Conservation (phyloP, 2,797 vertebrate species). For the Protonibea diacanthus region DNA sequence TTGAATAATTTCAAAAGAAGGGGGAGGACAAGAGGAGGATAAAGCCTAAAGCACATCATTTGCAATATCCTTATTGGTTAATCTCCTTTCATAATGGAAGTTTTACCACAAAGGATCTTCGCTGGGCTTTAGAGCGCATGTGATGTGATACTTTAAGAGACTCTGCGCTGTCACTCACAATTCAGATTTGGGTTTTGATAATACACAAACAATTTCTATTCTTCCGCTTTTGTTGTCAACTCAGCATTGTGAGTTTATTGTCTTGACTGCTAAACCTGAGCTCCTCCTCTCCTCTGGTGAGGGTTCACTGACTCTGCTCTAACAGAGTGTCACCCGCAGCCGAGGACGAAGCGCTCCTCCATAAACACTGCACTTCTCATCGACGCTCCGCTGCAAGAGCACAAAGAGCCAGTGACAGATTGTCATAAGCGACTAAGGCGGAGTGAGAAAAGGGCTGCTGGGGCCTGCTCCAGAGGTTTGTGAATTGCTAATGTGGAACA, state of each 20-base stretch:
- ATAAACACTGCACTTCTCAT: conserved; percentile 69
- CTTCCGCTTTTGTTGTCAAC: conserved; percentile 72
- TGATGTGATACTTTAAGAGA: conserved; percentile 62
- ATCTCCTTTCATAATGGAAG: conserved; percentile 72
- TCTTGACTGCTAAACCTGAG: conserved; percentile 63
- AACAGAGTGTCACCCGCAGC: conserved; percentile 67
- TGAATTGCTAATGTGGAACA: conserved; percentile 88
- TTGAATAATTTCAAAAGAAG: conserved; percentile 82
- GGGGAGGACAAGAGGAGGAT: conserved; percentile 71
- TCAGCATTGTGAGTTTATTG: conserved; percentile 72
- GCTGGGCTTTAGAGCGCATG: conserved; percentile 32
- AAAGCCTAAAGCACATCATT: conserved; percentile 77
- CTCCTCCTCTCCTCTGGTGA: conserved; percentile 59
- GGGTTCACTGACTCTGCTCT: conserved; percentile 71
- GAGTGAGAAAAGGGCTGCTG: conserved; percentile 72
- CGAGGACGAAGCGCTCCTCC: conserved; percentile 61
- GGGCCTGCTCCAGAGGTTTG: conserved; percentile 76
- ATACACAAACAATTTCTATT: conserved; percentile 66
- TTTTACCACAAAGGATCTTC: conserved; percentile 63
- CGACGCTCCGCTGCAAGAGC: conserved; percentile 68
- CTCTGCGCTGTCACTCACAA: conserved; percentile 63
- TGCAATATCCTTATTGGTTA: conserved; percentile 75
- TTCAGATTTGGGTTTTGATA: conserved; percentile 62
- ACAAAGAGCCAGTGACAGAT: conserved; percentile 83
- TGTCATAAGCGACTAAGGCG: conserved; percentile 78